These are phyloP conservation scores for Bradynema listronoti DNA, from an alignment of 1,140 invertebrate genomes.

Conservation along the genomic window DNA sequence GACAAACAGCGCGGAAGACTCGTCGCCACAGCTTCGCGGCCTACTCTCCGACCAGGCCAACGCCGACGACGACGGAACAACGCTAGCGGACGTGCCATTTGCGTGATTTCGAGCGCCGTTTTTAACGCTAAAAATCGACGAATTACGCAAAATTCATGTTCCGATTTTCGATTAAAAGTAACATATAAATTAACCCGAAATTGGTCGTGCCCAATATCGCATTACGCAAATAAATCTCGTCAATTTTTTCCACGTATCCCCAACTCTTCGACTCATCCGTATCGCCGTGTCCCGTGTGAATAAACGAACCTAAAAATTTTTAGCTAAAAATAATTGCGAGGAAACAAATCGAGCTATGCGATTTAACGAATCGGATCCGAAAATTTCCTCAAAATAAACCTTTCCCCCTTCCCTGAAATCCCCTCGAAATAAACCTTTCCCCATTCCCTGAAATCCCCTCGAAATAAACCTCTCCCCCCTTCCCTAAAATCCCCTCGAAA, in stretches of 20 bases:
- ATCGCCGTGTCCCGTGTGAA: conserved; percentile 40
- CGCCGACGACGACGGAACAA: conserved; percentile 17
- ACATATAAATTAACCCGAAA: conserved; percentile 6
- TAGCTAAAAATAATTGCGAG: no score
- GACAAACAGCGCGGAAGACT: not conserved
- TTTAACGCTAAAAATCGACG: conserved; percentile 5
- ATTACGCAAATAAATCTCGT: conserved; percentile 39
- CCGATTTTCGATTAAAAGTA: no score
- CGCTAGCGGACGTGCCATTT: no score
- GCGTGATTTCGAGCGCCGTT: conserved; percentile 1
- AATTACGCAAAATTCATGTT: conserved; percentile 17
- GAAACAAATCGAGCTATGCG: not conserved
- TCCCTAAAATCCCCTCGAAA: no score
- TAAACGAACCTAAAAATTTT: conserved; percentile 45
- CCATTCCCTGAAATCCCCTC: no score
- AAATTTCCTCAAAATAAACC: no score
- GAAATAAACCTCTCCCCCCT: no score
- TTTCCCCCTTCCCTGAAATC: no score
- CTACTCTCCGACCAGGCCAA: not conserved
- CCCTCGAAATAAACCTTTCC: no score
- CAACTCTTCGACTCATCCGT: conserved; percentile 24
- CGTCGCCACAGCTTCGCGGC: not conserved
- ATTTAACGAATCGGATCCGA: conserved; percentile 10
- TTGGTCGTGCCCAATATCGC: conserved; percentile 17
- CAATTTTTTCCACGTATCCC: conserved; percentile 39